Evolutionary conservation across 1,140 invertebrate species (phyloP), one percentile per base, ranked within the genome.

Genomic region (Bombus sibiricus): DNA sequence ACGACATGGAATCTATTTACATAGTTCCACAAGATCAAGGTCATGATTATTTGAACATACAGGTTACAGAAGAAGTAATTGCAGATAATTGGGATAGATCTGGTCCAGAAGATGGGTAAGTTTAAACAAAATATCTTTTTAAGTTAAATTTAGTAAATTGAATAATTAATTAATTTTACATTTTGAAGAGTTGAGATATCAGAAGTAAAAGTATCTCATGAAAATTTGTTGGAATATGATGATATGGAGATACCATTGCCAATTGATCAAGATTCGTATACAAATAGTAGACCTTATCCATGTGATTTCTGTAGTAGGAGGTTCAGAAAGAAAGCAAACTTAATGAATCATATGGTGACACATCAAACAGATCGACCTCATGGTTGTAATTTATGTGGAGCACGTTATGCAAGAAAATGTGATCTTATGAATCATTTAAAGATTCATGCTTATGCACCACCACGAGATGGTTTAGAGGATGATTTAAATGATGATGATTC

Each of bases 271-370:
- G 97, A 98, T 94, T 96, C 97, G 84, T 98, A 98, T 91, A 97
- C 97, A 47, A 97, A 97, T 5, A 96, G 97, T 86, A 96, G 97
- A n/a, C 97, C 97, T 0, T 98, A 97, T 95, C 97, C 97, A 0
- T 98, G 98, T 91, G 97, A 98, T 92, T 98, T 98, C 92, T 98
- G 98, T 91, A 98, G 97, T 72, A 96, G 97, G 15, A 96, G 97
- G 72, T 98, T 98, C 91, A 96, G 97, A 10, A 98, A 98, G 92
- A 98, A 98, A 92, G 97, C 97, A 25, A 97, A 97, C 83, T 95
- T 98, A 1, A 97, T 98, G 96, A 97, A 97, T 92, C 97, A 98
- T 91, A 98, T 98, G 97, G 96, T 98, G 3, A 96, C 97, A 0
- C 97, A 98, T 95, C 97, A 98, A 92, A 97, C 97, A 47, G 97